phyloP scores from a whole-genome alignment of 2,888 invertebrate genomes.

The Mongoloraphidia duomilia region DNA sequence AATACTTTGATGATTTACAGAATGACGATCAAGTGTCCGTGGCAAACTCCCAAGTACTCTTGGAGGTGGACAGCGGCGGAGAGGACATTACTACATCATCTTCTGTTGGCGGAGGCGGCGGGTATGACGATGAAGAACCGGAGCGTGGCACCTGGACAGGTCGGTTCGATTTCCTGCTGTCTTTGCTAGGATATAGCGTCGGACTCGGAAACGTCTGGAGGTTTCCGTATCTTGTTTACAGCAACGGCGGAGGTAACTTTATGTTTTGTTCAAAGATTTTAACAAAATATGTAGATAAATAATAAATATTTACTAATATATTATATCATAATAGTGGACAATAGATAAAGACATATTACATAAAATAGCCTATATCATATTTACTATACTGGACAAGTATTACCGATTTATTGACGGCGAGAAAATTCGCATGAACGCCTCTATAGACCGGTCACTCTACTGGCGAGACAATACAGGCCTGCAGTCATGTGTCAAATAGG shows the following conservation, averaged over 20 bases:
- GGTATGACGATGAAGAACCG: slow-evolving; percentile 29
- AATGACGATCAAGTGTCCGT: slow-evolving; percentile 32
- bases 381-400: too few relatives aligned
- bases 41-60: slow-evolving; percentile 33
- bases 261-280: background rate
- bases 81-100: slow-evolving; percentile 12
- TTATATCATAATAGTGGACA: background rate
- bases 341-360: background rate
- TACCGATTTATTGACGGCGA: too few relatives aligned
- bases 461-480: too few relatives aligned
- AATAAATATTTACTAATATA: background rate
- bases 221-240: slow-evolving; percentile 61
- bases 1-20: slow-evolving; percentile 16
- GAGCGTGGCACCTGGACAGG: slow-evolving; percentile 60
- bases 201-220: slow-evolving; percentile 64
- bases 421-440: too few relatives aligned
- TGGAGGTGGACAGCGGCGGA: slow-evolving; percentile 22
- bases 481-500: too few relatives aligned
- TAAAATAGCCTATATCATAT: too few relatives aligned
- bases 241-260: slow-evolving; percentile 53
- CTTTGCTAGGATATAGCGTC: slow-evolving; percentile 56
- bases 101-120: slow-evolving; percentile 12
- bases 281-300: background rate
- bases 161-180: slow-evolving; percentile 58
- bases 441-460: too few relatives aligned